Percentiles rank a stretch among this genome's conserved stretches.
Evolutionary conservation across 2,797 vertebrate genomes (phyloP).

Genomic region (Microctenopoma lineatum): DNA sequence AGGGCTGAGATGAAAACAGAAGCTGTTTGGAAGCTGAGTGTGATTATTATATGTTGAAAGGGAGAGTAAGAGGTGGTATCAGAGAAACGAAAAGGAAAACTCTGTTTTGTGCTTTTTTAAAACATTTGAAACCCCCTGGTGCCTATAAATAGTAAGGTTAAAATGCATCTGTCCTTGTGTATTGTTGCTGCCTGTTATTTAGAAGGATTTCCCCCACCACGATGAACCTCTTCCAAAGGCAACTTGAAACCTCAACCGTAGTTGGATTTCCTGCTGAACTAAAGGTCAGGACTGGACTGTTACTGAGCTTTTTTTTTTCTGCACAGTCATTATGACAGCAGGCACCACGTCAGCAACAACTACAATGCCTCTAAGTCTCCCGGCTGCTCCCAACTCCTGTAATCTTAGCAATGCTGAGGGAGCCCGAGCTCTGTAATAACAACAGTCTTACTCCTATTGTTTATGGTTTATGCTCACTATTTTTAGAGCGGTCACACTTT

Average conservation of each 20-base stretch:
- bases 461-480: constrained; percentile 65
- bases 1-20: constrained; percentile 60
- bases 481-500: constrained; percentile 67
- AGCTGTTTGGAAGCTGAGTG: constrained; percentile 16
- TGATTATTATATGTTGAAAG: constrained; percentile 26
- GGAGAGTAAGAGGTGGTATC: constrained; percentile 13
- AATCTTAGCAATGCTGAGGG: constrained; percentile 60
- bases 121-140: constrained; percentile 34
- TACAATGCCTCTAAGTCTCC: constrained; percentile 64
- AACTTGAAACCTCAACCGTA: constrained; percentile 44
- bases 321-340: constrained; percentile 75
- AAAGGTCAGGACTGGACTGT: constrained; percentile 64
- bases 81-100: constrained; percentile 9
- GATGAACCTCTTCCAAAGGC: constrained; percentile 47
- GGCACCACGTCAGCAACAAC: constrained; percentile 72
- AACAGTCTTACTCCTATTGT: constrained; percentile 66
- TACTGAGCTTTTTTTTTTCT: constrained; percentile 49
- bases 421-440: constrained; percentile 66
- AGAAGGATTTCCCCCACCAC: constrained; percentile 39
- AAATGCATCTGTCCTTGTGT: neutral
- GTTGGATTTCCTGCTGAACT: constrained; percentile 58
- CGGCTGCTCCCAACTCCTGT: constrained; percentile 50
- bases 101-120: neutral
- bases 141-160: constrained; percentile 42
- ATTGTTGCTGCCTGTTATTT: constrained; percentile 46